Percentiles rank a stretch among this genome's conserved stretches.
Conservation (phyloP, 2,113 vertebrate species). For the Dasyornis broadbenti region DNA sequence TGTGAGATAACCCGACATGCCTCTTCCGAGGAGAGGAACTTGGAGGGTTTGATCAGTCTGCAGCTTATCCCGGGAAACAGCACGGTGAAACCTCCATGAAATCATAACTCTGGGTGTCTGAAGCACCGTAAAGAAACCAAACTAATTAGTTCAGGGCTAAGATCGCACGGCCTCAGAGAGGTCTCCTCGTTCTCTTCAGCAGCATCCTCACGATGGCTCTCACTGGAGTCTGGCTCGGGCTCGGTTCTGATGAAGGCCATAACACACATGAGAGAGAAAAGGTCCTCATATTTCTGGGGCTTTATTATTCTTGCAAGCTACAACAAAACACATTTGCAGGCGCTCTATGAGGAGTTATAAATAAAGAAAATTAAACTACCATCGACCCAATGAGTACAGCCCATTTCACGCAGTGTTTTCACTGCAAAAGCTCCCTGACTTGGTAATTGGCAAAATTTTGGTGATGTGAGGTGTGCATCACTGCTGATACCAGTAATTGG, state of each 20-base stretch:
- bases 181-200: not conserved
- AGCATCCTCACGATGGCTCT: not conserved
- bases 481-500: slow-evolving; percentile 39
- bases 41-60: not conserved
- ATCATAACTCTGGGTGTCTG: not conserved
- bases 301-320: slow-evolving; percentile 30
- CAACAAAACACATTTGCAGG: not conserved
- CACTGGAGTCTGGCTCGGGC: not conserved
- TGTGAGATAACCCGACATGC: not conserved
- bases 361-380: slow-evolving; percentile 53
- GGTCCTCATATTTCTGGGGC: slow-evolving; percentile 4
- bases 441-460: slow-evolving; percentile 39
- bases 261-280: not conserved
- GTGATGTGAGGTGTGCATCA: not conserved
- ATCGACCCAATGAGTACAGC: not conserved
- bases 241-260: not conserved
- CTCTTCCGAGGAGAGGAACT: not conserved
- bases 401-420: not conserved
- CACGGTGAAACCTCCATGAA: not conserved
- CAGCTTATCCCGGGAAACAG: not conserved
- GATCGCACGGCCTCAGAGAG: not conserved
- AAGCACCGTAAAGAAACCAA: not conserved
- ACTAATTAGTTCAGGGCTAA: not conserved
- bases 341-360: slow-evolving; percentile 22
- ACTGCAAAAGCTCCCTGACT: not conserved